A percentile compares a stretch with the other conserved stretches of the same genome.
These are phyloP conservation scores for Timema cristinae DNA, from an alignment of 2,888 invertebrate genomes.

Conservation along the genomic window DNA sequence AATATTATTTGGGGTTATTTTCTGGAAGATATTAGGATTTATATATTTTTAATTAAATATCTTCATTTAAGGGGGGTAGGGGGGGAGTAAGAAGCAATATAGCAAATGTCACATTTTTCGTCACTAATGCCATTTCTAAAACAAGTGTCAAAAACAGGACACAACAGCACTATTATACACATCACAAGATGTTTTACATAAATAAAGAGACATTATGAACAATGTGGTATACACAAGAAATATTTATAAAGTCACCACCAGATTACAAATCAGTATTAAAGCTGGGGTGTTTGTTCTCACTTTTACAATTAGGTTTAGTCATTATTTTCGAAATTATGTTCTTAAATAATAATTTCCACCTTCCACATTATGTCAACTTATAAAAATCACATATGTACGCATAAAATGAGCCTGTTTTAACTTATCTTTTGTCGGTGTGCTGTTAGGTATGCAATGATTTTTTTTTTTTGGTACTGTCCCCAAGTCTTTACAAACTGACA, in stretches of 20 bases:
- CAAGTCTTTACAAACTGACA: background rate
- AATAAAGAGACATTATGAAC: constrained; percentile 33
- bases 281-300: constrained; percentile 2
- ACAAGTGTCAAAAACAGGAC: constrained; percentile 30
- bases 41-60: constrained; percentile 21
- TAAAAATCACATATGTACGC: constrained; percentile 18
- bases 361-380: constrained; percentile 15
- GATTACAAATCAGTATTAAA: background rate
- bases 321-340: constrained; percentile 9
- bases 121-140: constrained; percentile 32
- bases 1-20: constrained; percentile 19
- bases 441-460: constrained; percentile 10
- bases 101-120: constrained; percentile 19
- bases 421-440: constrained; percentile 15
- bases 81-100: constrained; percentile 1
- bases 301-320: background rate
- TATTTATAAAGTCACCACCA: constrained; percentile 8
- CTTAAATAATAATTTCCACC: constrained; percentile 12
- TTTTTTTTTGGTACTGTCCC: no score
- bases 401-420: constrained; percentile 20
- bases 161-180: constrained; percentile 30
- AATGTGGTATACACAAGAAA: constrained; percentile 30
- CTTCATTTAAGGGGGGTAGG: constrained; percentile 11
- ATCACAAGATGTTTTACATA: constrained; percentile 31
- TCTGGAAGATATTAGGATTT: constrained; percentile 31